These are phyloP conservation scores for Diglossa cyanea DNA, from an alignment of 2,797 vertebrate species.

Conservation along the genomic window DNA sequence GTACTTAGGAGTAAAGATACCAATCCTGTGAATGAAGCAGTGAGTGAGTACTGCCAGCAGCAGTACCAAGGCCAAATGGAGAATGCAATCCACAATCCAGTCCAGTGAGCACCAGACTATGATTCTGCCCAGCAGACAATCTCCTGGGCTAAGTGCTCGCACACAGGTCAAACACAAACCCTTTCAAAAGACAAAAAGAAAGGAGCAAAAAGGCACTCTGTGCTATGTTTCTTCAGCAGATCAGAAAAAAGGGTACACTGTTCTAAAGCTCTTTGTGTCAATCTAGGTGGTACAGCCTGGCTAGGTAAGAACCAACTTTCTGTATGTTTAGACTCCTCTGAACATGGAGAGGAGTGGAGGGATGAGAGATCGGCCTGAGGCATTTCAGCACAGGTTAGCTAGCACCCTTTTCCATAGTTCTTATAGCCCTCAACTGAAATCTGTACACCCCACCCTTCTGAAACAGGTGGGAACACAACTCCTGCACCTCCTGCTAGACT, in stretches of 20 bases:
- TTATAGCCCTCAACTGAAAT: neutral
- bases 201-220: neutral
- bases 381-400: conserved; percentile 49
- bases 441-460: neutral
- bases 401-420: neutral
- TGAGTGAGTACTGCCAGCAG: neutral
- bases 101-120: neutral
- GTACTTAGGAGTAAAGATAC: neutral
- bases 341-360: conserved; percentile 69
- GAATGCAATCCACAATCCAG: neutral
- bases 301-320: neutral
- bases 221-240: neutral
- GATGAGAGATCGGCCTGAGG: conserved; percentile 77
- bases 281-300: neutral
- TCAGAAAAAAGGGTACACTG: conserved; percentile 20
- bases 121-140: neutral
- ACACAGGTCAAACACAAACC: neutral
- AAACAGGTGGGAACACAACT: neutral
- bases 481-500: conserved; percentile 48
- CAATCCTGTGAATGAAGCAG: neutral
- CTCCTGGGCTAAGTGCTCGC: neutral
- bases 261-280: conserved; percentile 17
- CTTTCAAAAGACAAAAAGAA: neutral
- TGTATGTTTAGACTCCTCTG: conserved; percentile 38
- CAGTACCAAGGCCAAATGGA: neutral